These are phyloP conservation scores for Lepus americanus DNA, from an alignment of 2,113 vertebrate species.

Conservation along the genomic window DNA sequence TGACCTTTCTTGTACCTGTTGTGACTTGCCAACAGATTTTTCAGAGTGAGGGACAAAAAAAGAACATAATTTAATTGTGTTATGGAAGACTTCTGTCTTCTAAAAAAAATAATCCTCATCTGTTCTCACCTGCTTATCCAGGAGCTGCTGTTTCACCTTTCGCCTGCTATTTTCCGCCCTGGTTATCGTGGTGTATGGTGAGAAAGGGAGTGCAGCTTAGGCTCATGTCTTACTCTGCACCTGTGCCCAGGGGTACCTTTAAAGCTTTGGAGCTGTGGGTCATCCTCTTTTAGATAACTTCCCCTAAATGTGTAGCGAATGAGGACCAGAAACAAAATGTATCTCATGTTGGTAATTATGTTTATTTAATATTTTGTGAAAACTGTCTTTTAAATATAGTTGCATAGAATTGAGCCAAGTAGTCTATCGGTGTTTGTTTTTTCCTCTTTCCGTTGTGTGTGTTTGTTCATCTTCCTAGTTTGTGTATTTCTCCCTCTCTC, in stretches of 20 bases:
- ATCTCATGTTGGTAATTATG: neutral
- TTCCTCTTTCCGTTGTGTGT: neutral
- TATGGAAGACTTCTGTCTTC: conserved; percentile 32
- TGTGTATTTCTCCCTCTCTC: neutral
- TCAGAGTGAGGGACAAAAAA: conserved; percentile 52
- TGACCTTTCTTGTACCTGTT: conserved; percentile 76
- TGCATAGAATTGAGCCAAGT: neutral
- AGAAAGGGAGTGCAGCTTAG: neutral
- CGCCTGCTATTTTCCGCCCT: neutral
- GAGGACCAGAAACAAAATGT: neutral
- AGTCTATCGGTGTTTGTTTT: neutral
- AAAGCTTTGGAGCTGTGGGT: neutral
- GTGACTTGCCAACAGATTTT: conserved; percentile 64
- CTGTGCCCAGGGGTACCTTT: neutral
- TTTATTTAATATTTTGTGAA: neutral
- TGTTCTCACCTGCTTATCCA: neutral
- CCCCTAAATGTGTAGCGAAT: neutral
- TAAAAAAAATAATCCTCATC: neutral
- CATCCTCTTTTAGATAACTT: neutral
- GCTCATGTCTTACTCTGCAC: neutral
- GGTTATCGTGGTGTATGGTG: neutral
- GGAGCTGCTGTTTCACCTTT: neutral
- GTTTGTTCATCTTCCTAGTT: neutral
- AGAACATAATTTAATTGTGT: conserved; percentile 24
- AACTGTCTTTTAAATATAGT: neutral